Conservation (phyloP, 2,113 vertebrate species). For the Abramis brama region DNA sequence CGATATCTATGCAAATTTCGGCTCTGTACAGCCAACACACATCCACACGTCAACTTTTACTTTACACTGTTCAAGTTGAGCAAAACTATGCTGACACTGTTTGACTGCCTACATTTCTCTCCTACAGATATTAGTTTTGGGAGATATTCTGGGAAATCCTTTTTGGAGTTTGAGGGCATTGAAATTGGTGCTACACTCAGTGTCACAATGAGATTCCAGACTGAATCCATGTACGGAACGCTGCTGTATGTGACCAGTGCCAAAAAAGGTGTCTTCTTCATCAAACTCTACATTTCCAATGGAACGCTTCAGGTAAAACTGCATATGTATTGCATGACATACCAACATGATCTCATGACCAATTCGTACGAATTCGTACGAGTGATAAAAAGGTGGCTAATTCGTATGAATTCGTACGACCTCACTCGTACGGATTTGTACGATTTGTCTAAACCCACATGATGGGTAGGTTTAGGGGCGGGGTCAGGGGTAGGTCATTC, state of each 20-base stretch:
- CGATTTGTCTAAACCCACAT: too few relatives aligned
- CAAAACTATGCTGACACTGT: background rate
- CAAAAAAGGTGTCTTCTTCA: constrained; percentile 68
- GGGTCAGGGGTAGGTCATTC: too few relatives aligned
- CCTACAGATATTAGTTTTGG: constrained; percentile 72
- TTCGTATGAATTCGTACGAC: too few relatives aligned
- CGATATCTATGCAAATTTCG: background rate
- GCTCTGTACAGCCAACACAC: background rate
- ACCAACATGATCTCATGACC: too few relatives aligned
- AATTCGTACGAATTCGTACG: too few relatives aligned
- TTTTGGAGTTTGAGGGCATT: constrained; percentile 81
- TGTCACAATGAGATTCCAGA: constrained; percentile 81
- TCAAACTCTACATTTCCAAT: constrained; percentile 78
- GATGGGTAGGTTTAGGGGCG: too few relatives aligned
- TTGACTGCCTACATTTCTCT: constrained; percentile 26
- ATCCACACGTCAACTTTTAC: background rate
- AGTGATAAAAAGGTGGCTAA: too few relatives aligned
- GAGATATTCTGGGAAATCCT: constrained; percentile 79
- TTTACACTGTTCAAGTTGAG: background rate
- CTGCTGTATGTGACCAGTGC: constrained; percentile 75
- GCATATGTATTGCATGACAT: background rate
- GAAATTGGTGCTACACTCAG: constrained; percentile 71
- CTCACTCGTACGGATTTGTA: too few relatives aligned
- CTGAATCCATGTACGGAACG: constrained; percentile 70
- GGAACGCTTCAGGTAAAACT: constrained; percentile 79